These are phyloP conservation scores for Eupithecia subumbrata DNA, from an alignment of 2,888 invertebrate genomes.

Conservation along the genomic window DNA sequence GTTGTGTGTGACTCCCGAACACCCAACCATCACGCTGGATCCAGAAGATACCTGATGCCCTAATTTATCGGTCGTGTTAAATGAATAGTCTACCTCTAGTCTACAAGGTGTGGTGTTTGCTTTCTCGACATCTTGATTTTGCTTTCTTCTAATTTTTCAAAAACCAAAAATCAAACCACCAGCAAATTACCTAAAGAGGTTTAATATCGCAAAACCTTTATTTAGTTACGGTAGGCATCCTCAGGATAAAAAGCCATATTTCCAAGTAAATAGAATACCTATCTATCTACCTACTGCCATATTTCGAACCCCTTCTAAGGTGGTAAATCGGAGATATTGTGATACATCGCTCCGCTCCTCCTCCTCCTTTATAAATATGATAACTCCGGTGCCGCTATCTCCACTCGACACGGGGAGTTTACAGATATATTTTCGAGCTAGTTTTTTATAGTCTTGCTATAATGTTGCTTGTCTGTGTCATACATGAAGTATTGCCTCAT, in stretches of 20 bases:
- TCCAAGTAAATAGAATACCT: not conserved
- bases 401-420: slow-evolving; percentile 6
- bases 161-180: not conserved
- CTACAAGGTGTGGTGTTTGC: not conserved
- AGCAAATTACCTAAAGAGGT: too few relatives aligned
- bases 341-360: slow-evolving; percentile 13
- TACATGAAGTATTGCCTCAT: not conserved
- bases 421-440: slow-evolving; percentile 5
- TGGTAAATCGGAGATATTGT: slow-evolving; percentile 1
- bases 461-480: not conserved
- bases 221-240: not conserved
- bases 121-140: not conserved
- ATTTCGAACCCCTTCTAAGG: slow-evolving; percentile 4
- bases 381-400: not conserved
- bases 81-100: too few relatives aligned
- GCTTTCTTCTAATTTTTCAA: not conserved
- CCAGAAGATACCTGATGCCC: not conserved
- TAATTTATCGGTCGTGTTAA: too few relatives aligned
- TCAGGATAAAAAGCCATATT: not conserved
- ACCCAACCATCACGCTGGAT: not conserved
- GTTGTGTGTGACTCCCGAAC: not conserved
- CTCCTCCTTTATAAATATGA: slow-evolving; percentile 13
- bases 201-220: not conserved
- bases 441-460: not conserved
- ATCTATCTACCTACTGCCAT: not conserved